Base-by-base conservation (phyloP, 2,797 vertebrate species). In the Arctocebus calabarensis region DNA sequence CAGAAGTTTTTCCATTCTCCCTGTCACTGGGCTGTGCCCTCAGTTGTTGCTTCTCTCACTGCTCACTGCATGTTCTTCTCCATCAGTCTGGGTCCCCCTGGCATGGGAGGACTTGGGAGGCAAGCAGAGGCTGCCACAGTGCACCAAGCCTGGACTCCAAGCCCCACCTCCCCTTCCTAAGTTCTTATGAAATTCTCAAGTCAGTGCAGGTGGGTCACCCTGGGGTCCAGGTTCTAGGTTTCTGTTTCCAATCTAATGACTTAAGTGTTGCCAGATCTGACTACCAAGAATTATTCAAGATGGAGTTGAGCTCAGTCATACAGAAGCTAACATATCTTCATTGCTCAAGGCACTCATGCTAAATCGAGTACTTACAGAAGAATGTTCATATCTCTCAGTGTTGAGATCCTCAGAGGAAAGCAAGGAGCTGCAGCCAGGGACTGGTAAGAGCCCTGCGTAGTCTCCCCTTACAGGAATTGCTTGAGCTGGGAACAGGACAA, bases 181-280 rank as follows among this genome's bases (percentile, higher is more conserved):
- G 87, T 88, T 86, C 71, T 86, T 48, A 14, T 55, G 71, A 70
- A 25, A 64, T 84, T 92, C 48, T 96, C 52, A 32, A 82, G 45
- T 91, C 91, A 89, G 45, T 48, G 61, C 32, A 5, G 78, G 25
- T 48, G 74, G 61, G 32, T 85, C 70, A 90, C 37, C 70, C 22
- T 52, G 43, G 66, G 32, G 34, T 68, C 89, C 20, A 81, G 48
- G 61, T 64, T 83, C 79, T 71, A 23, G 55, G 17, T 81, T 95
- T 96, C 79, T 95, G 5, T 96, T 90, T 87, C 66, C 48, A 97
- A 32, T 40, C 37, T 71, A 52, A 52, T 37, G n/a, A 77, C 90
- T 82, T 93, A 43, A 27, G 22, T 59, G 20, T 62, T 37, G 61
- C 71, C 40, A 85, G 45, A 48, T 83, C 45, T 70, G 68, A 96